These are phyloP conservation scores for Erethizon dorsatum DNA, from an alignment of 2,797 vertebrate genomes.

Conservation along the genomic window DNA sequence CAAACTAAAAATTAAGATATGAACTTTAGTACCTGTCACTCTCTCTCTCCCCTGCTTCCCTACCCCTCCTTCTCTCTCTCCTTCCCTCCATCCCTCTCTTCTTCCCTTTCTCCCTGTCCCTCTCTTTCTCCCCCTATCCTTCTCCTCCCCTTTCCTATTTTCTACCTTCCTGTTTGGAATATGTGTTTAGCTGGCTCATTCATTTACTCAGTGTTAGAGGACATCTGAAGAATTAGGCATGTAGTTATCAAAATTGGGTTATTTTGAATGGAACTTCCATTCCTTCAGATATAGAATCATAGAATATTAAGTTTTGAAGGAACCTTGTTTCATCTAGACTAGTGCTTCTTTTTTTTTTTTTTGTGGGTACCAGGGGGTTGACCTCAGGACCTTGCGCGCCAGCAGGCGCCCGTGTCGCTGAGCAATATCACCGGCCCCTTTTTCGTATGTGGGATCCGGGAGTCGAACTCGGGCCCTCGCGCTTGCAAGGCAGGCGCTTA, in stretches of 20 bases:
- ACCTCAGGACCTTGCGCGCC: too few species aligned
- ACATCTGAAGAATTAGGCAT: slow-evolving; percentile 30
- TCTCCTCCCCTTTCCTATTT: background rate
- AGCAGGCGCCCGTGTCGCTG: too few species aligned
- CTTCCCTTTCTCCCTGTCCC: background rate
- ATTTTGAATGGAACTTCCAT: slow-evolving; percentile 39
- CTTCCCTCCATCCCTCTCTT: background rate
- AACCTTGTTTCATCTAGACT: background rate
- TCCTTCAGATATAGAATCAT: background rate
- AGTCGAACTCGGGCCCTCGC: too few species aligned
- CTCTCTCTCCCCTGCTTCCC: background rate
- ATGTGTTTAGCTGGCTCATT: slow-evolving; percentile 57
- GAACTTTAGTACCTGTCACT: background rate
- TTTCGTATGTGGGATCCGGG: too few species aligned
- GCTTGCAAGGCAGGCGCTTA: too few species aligned
- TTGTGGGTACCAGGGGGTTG: too few species aligned
- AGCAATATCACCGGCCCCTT: too few species aligned
- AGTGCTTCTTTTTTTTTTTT: background rate
- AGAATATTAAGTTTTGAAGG: slow-evolving; percentile 49
- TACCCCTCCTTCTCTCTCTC: background rate
- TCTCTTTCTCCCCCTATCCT: background rate
- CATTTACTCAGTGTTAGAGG: slow-evolving; percentile 46
- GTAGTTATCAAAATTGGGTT: slow-evolving; percentile 3
- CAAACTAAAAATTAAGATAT: slow-evolving; percentile 70
- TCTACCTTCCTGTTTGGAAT: slow-evolving; percentile 52